These are phyloP conservation scores for Percina caprodes DNA, from an alignment of 2,113 vertebrate genomes.

Conservation along the genomic window DNA sequence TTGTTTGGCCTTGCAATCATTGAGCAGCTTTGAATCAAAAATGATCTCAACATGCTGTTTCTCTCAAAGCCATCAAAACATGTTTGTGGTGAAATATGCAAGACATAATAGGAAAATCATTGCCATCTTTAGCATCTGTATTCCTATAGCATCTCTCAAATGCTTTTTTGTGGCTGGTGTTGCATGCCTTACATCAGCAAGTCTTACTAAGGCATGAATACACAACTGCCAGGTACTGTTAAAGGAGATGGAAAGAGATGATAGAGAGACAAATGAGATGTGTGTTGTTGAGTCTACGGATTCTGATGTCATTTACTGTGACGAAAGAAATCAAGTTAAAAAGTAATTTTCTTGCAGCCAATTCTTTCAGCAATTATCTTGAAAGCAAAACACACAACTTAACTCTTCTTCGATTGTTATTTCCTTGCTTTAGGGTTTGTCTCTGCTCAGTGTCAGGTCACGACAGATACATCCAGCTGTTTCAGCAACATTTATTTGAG, in stretches of 20 bases:
- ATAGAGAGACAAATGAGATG: conserved; percentile 14
- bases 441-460: not conserved
- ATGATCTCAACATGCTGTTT: not conserved
- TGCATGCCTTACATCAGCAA: not conserved
- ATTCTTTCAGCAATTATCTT: not conserved
- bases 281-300: not conserved
- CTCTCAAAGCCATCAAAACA: not conserved
- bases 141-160: not conserved
- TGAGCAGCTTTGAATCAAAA: conserved; percentile 30
- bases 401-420: not conserved
- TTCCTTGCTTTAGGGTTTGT: not conserved
- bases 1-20: conserved; percentile 24
- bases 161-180: conserved; percentile 6
- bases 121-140: not conserved
- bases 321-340: not conserved
- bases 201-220: conserved; percentile 5
- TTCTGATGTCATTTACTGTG: not conserved
- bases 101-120: not conserved
- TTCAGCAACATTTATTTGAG: conserved; percentile 33
- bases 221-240: conserved; percentile 37
- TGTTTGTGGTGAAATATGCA: not conserved
- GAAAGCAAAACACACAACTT: not conserved
- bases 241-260: not conserved
- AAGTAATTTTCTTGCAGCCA: not conserved
- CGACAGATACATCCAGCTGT: conserved; percentile 19